These are phyloP conservation scores for Cataglyphis altisquamis DNA, from an alignment of 2,888 invertebrate genomes.

Conservation along the genomic window DNA sequence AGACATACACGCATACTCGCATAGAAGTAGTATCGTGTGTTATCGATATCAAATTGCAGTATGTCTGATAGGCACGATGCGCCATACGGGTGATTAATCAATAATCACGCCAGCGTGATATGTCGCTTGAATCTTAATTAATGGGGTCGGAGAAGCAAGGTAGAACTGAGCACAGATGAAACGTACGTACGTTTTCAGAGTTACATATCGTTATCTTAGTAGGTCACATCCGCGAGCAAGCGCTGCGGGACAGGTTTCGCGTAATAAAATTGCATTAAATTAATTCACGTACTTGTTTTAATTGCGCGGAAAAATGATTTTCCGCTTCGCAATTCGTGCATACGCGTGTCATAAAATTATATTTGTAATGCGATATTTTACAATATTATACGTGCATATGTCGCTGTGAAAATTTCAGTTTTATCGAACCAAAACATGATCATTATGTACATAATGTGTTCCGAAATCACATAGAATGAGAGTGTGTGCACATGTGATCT, in stretches of 20 bases:
- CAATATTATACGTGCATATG: background rate
- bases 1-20: background rate
- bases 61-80: slow-evolving; percentile 24
- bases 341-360: background rate
- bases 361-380: background rate
- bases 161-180: slow-evolving; percentile 5
- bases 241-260: background rate
- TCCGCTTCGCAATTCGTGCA: background rate
- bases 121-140: slow-evolving; percentile 41
- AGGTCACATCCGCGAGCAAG: slow-evolving; percentile 24
- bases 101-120: slow-evolving; percentile 23
- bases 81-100: slow-evolving; percentile 41
- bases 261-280: slow-evolving; percentile 36
- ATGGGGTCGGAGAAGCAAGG: slow-evolving; percentile 6
- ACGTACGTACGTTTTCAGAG: slow-evolving; percentile 17
- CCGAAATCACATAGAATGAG: background rate
- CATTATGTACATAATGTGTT: background rate
- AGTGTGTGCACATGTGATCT: background rate
- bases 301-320: slow-evolving; percentile 33
- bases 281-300: slow-evolving; percentile 21
- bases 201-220: slow-evolving; percentile 52
- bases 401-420: background rate
- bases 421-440: background rate
- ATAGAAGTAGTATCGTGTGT: background rate
- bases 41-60: slow-evolving; percentile 40